phyloP scores from a whole-genome alignment of 1,140 invertebrate species.

The Pygmarrhopalites habei region DNA sequence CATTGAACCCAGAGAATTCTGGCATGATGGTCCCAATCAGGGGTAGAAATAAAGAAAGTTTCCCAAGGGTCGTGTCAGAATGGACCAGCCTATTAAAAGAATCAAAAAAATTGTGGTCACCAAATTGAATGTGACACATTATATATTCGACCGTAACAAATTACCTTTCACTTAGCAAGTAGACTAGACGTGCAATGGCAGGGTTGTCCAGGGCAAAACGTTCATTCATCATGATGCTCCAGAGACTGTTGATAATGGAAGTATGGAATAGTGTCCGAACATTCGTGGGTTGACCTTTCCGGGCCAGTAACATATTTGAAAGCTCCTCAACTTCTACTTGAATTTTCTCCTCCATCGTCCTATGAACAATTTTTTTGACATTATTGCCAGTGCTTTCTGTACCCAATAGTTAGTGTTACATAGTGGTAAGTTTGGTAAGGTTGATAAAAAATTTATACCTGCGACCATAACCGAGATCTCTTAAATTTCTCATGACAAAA shows the following conservation, averaged over 20 bases:
- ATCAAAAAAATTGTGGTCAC: not conserved
- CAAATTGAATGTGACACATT: not conserved
- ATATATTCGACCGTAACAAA: not conserved
- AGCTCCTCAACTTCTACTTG: too few species aligned
- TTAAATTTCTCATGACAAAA: too few species aligned
- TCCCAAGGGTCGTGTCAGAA: not conserved
- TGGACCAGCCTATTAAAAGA: not conserved
- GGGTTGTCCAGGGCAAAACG: not conserved
- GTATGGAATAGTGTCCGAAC: too few species aligned
- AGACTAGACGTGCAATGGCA: not conserved
- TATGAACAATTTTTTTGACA: too few species aligned
- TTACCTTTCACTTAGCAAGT: not conserved
- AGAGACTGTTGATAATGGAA: not conserved
- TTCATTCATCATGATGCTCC: not conserved
- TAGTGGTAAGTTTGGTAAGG: too few species aligned
- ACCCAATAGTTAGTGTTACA: too few species aligned
- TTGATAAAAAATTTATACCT: too few species aligned
- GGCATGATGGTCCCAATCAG: not conserved
- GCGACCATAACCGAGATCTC: too few species aligned
- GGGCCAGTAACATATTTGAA: too few species aligned
- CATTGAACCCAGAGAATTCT: not conserved
- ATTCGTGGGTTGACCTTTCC: too few species aligned
- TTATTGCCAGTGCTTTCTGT: too few species aligned
- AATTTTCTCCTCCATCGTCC: too few species aligned
- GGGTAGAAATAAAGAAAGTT: not conserved